Evolutionary conservation across 2,113 vertebrate species (phyloP).

Genomic region (Gracilinanus agilis): DNA sequence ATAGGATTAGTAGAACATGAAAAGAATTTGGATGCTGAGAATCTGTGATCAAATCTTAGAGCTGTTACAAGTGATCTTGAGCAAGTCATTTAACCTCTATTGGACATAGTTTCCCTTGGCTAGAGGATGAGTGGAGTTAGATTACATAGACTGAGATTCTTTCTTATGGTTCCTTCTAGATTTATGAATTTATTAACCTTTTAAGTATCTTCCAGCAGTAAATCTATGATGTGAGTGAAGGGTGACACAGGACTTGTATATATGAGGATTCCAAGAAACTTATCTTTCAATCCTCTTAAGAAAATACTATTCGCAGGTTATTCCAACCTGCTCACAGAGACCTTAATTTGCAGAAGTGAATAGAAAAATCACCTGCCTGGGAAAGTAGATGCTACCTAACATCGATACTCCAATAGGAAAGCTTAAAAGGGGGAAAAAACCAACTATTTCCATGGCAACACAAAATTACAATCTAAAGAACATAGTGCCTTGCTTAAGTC

Average conservation of each 20-base stretch:
- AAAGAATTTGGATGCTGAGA: not conserved
- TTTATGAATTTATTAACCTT: too few species aligned
- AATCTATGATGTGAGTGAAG: not conserved
- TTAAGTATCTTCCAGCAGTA: not conserved
- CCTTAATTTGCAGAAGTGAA: conserved; percentile 27
- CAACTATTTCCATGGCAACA: conserved; percentile 83
- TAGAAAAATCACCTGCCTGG: conserved; percentile 58
- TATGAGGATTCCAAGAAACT: conserved; percentile 8
- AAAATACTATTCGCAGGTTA: not conserved
- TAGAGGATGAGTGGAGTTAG: not conserved
- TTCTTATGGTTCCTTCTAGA: too few species aligned
- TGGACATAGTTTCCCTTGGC: not conserved
- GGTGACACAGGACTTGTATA: not conserved
- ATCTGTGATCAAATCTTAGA: not conserved
- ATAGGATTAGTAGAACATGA: not conserved
- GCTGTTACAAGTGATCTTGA: not conserved
- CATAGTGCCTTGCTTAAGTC: conserved; percentile 80
- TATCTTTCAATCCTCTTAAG: not conserved
- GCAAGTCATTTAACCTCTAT: not conserved
- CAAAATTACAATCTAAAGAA: conserved; percentile 85
- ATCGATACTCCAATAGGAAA: conserved; percentile 66
- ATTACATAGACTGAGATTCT: not conserved
- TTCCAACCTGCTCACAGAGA: not conserved
- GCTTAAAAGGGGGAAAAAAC: conserved; percentile 60
- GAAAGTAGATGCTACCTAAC: conserved; percentile 69